A percentile compares a stretch with the other conserved stretches of the same genome.
Conservation (phyloP, 2,113 vertebrate genomes). For the Chloropsis hardwickii region DNA sequence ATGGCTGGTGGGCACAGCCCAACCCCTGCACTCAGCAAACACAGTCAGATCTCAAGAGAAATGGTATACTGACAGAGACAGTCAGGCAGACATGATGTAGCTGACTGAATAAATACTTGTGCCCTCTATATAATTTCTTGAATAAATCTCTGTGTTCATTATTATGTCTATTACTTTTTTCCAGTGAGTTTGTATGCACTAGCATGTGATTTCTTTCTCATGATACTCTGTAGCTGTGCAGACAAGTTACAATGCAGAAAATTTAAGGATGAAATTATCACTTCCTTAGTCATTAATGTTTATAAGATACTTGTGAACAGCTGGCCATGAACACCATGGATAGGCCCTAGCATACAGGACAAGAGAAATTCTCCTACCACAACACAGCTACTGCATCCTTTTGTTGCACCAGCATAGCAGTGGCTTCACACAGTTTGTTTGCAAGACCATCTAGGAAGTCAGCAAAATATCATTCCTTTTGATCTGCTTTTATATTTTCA, state of each 20-base stretch:
- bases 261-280: not conserved
- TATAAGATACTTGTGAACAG: not conserved
- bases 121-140: not conserved
- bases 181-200: not conserved
- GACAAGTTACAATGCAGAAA: not conserved
- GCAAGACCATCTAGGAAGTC: not conserved
- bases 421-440: not conserved
- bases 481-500: not conserved
- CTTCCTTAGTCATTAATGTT: not conserved
- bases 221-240: not conserved
- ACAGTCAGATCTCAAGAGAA: not conserved
- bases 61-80: not conserved
- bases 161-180: not conserved
- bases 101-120: not conserved
- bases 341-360: not conserved
- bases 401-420: not conserved
- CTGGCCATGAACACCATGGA: not conserved
- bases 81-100: not conserved
- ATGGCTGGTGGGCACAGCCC: not conserved
- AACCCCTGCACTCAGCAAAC: not conserved
- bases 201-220: not conserved
- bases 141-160: not conserved
- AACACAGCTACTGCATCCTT: not conserved
- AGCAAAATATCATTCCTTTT: not conserved
- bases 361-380: not conserved